These are phyloP conservation scores for Apocrypta bakeri DNA, from an alignment of 1,140 invertebrate species.

Conservation along the genomic window DNA sequence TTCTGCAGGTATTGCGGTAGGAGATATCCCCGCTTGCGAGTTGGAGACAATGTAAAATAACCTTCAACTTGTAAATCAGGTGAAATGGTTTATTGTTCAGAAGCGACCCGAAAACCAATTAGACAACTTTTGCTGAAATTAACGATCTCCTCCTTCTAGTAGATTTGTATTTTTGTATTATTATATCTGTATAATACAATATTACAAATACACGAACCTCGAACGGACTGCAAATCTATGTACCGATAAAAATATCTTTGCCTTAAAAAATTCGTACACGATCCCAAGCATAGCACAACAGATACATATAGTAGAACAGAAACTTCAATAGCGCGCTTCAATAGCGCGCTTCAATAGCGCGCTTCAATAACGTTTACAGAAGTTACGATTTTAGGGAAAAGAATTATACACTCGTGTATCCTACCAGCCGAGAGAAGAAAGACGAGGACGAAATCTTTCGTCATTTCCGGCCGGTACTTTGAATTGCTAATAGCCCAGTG, in stretches of 20 bases:
- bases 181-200: too few relatives aligned
- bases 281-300: too few relatives aligned
- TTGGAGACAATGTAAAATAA: conserved; percentile 33
- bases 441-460: conserved; percentile 26
- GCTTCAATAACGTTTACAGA: background rate
- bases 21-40: conserved; percentile 14
- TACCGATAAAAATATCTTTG: too few relatives aligned
- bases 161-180: too few relatives aligned
- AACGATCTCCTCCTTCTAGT: too few relatives aligned
- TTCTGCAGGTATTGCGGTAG: conserved; percentile 42
- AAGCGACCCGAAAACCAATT: background rate
- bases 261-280: too few relatives aligned
- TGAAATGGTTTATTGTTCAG: conserved; percentile 15
- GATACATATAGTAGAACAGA: too few relatives aligned
- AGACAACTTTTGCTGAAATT: background rate
- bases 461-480: conserved; percentile 36
- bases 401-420: conserved; percentile 17
- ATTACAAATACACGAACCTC: too few relatives aligned
- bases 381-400: conserved; percentile 5
- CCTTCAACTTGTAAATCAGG: conserved; percentile 21
- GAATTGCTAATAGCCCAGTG: conserved; percentile 30
- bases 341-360: background rate
- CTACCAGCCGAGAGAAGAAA: conserved; percentile 10
- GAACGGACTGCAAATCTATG: too few relatives aligned
- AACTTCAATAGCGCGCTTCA: too few relatives aligned